Evolutionary conservation across 2,797 vertebrate species (phyloP).

Genomic region (Myripristis murdjan): DNA sequence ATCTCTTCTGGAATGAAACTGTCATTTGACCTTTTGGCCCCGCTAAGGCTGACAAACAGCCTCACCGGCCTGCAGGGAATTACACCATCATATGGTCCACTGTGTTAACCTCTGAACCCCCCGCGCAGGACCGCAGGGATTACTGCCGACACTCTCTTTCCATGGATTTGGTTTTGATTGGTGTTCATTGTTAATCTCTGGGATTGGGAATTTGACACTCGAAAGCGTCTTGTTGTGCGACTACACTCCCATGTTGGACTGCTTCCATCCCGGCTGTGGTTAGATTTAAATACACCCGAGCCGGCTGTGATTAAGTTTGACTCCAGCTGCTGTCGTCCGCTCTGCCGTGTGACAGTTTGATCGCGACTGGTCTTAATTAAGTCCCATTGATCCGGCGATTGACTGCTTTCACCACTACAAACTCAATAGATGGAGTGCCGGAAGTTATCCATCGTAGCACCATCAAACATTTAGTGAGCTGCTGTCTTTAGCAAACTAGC

Average conservation of each 20-base stretch:
- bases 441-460: constrained; percentile 16
- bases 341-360: constrained; percentile 20
- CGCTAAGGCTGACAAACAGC: constrained; percentile 7
- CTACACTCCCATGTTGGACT: not conserved
- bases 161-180: constrained; percentile 27
- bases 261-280: not conserved
- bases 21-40: constrained; percentile 2
- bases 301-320: not conserved
- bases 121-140: constrained; percentile 26
- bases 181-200: constrained; percentile 31
- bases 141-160: constrained; percentile 11
- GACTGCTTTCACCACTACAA: constrained; percentile 7
- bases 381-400: constrained; percentile 46
- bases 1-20: too few species aligned
- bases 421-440: constrained; percentile 23
- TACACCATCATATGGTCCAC: not conserved
- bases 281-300: too few species aligned
- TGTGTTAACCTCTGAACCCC: constrained; percentile 50
- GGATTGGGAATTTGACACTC: not conserved
- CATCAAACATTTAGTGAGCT: constrained; percentile 5
- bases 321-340: not conserved
- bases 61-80: not conserved
- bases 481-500: not conserved
- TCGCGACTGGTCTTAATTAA: constrained; percentile 45
- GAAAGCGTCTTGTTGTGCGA: not conserved